phyloP scores from a whole-genome alignment of 1,140 invertebrate species.

The Doryteuthis pealeii region DNA sequence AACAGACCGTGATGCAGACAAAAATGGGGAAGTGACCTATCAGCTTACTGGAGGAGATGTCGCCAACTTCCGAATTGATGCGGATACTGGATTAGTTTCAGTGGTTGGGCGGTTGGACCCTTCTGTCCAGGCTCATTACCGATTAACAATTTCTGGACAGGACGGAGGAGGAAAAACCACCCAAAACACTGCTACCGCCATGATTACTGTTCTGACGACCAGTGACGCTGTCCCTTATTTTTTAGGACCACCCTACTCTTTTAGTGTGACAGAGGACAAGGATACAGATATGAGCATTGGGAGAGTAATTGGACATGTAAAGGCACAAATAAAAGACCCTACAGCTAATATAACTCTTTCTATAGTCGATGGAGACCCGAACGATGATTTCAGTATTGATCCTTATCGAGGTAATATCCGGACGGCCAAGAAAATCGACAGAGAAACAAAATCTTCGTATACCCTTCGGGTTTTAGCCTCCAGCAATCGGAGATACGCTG shows the following conservation, averaged over 20 bases:
- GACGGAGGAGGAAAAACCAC: slow-evolving; percentile 36
- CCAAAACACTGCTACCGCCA: slow-evolving; percentile 30
- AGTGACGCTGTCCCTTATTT: slow-evolving; percentile 38
- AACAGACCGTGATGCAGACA: slow-evolving; percentile 77
- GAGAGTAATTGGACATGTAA: slow-evolving; percentile 76
- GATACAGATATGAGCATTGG: slow-evolving; percentile 63
- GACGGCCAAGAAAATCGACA: slow-evolving; percentile 46
- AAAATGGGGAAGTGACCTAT: slow-evolving; percentile 68
- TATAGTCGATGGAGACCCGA: slow-evolving; percentile 75
- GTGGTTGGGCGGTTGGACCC: slow-evolving; percentile 29
- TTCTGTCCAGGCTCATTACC: slow-evolving; percentile 22
- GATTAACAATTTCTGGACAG: slow-evolving; percentile 30
- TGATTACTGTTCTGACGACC: slow-evolving; percentile 35
- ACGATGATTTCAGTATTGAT: slow-evolving; percentile 55
- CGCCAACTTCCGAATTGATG: slow-evolving; percentile 42
- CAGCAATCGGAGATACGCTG: slow-evolving; percentile 31
- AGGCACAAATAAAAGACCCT: slow-evolving; percentile 61
- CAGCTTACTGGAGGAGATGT: slow-evolving; percentile 30
- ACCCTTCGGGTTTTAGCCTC: slow-evolving; percentile 45
- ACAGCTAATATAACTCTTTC: slow-evolving; percentile 68
- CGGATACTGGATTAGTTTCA: slow-evolving; percentile 35
- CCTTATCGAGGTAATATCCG: slow-evolving; percentile 53
- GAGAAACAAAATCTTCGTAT: slow-evolving; percentile 43
- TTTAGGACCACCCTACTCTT: slow-evolving; percentile 69
- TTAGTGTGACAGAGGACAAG: slow-evolving; percentile 76